Conservation (phyloP, 2,113 vertebrate genomes). For the Acrocephalus kingi region DNA sequence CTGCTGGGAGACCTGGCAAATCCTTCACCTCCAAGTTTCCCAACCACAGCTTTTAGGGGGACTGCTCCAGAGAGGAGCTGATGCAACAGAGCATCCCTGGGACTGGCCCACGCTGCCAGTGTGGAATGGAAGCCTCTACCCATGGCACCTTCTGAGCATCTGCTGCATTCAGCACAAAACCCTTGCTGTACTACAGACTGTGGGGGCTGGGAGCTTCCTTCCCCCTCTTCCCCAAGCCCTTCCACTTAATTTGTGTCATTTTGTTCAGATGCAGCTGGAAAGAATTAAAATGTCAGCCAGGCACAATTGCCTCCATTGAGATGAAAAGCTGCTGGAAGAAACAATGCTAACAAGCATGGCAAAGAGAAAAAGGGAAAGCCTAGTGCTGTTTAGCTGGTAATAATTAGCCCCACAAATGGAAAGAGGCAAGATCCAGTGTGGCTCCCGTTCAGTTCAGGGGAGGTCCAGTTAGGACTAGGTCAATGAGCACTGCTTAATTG, state of each 20-base stretch:
- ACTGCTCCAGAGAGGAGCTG: not conserved
- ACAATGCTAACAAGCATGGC: slow-evolving; percentile 56
- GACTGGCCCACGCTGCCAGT: fast-evolving
- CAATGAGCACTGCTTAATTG: not conserved
- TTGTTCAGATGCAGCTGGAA: slow-evolving; percentile 63
- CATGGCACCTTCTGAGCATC: not conserved
- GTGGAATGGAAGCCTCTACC: not conserved
- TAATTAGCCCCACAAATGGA: slow-evolving; percentile 35
- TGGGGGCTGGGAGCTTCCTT: not conserved
- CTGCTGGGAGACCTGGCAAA: not conserved
- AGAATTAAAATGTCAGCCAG: slow-evolving; percentile 68
- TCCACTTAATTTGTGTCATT: slow-evolving; percentile 60
- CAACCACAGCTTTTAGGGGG: fast-evolving
- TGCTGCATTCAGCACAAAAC: not conserved
- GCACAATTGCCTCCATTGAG: slow-evolving; percentile 61
- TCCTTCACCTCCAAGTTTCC: not conserved
- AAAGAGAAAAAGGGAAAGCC: slow-evolving; percentile 51
- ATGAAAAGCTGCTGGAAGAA: slow-evolving; percentile 59
- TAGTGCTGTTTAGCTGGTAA: slow-evolving; percentile 33
- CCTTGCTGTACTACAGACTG: not conserved
- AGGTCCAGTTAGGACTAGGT: slow-evolving; percentile 5
- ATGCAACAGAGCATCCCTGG: not conserved
- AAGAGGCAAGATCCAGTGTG: not conserved
- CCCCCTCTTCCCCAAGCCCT: not conserved
- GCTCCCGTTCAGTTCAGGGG: not conserved